Evolutionary conservation across 2,888 invertebrate species (phyloP).

Genomic region (Drosophila lacicola): DNA sequence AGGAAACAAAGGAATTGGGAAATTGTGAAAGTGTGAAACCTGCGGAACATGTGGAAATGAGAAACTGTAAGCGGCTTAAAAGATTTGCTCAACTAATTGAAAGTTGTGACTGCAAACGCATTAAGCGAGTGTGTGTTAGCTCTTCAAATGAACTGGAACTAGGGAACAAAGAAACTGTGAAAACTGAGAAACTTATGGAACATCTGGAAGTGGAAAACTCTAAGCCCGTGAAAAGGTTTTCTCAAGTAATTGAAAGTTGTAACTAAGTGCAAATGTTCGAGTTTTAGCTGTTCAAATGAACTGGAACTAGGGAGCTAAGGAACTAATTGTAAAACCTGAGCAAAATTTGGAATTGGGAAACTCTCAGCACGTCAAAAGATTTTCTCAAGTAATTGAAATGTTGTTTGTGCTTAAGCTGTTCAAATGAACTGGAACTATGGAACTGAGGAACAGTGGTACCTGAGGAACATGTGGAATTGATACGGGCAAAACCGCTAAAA

Average conservation of each 20-base stretch:
- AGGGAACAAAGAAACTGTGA: background rate
- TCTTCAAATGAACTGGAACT: conserved; percentile 1
- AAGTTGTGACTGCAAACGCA: no score
- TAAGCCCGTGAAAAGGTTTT: no score
- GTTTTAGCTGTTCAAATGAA: background rate
- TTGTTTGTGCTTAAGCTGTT: conserved; percentile 7
- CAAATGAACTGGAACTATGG: background rate
- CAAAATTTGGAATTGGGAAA: no score
- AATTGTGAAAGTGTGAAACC: background rate
- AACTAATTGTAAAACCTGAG: background rate
- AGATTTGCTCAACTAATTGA: no score
- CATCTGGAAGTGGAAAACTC: background rate
- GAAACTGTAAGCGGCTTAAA: background rate
- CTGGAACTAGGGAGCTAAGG: background rate
- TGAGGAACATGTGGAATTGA: background rate
- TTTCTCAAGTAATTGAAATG: no score
- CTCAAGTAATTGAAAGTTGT: no score
- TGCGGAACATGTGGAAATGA: background rate
- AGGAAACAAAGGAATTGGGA: background rate
- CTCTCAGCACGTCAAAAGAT: background rate
- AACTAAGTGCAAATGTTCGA: no score
- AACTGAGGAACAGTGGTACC: background rate
- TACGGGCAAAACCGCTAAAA: background rate
- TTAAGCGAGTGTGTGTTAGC: background rate
- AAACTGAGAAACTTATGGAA: background rate